These are phyloP conservation scores for Psephotus haematonotus DNA, from an alignment of 2,113 vertebrate species.

Conservation along the genomic window DNA sequence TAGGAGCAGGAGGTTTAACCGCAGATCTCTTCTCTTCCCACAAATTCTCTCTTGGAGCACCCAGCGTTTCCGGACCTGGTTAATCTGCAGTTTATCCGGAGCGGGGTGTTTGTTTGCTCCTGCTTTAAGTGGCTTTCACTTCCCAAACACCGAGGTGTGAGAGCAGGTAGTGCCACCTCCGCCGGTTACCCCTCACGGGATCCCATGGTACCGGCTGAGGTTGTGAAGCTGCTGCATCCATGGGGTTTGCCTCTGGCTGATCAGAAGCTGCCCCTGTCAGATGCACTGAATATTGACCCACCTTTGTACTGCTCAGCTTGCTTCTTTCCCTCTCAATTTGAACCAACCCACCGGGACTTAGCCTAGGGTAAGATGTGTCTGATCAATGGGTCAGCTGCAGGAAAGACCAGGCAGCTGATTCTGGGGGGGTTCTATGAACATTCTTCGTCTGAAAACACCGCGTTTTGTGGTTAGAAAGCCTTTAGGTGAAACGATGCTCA, in stretches of 20 bases:
- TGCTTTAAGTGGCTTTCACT: not conserved
- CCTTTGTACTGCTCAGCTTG: not conserved
- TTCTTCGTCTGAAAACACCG: not conserved
- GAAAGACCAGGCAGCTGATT: not conserved
- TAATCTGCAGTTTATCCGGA: conserved; percentile 1
- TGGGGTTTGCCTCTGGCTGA: not conserved
- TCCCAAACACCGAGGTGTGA: not conserved
- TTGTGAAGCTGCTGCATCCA: not conserved
- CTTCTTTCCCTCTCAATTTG: not conserved
- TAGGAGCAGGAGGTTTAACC: not conserved
- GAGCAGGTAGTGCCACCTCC: not conserved
- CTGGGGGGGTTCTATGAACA: not conserved
- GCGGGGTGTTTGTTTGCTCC: not conserved
- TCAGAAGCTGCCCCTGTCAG: not conserved
- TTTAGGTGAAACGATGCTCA: not conserved
- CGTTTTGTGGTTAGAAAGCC: not conserved
- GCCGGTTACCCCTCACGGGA: not conserved
- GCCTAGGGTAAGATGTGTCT: not conserved
- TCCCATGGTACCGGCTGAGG: not conserved
- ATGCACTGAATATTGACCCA: not conserved
- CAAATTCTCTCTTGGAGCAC: not conserved
- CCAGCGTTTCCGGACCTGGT: not conserved
- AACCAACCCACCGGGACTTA: not conserved
- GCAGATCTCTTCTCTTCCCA: conserved; percentile 20
- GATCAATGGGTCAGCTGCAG: not conserved